A percentile compares a stretch with the other conserved stretches of the same genome.
Evolutionary conservation across 2,797 vertebrate genomes (phyloP).

Genomic region (Crenichthys baileyi): DNA sequence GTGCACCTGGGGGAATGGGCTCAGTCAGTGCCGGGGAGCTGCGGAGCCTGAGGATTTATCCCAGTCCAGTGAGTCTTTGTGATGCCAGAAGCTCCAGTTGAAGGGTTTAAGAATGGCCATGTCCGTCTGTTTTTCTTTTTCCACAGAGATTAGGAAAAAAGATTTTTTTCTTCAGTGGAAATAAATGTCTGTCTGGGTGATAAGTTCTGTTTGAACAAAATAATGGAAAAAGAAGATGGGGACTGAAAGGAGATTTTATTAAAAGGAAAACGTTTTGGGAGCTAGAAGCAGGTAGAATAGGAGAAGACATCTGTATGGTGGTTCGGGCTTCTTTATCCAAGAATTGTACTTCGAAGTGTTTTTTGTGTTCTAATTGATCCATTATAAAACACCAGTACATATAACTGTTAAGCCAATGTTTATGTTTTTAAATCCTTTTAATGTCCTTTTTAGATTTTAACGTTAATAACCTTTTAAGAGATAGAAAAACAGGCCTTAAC

Average conservation of each 20-base stretch:
- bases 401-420: background rate
- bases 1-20: slow-evolving; percentile 58
- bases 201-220: slow-evolving; percentile 34
- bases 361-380: background rate
- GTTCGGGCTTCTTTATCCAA: background rate
- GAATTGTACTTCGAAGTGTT: background rate
- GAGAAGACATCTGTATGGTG: background rate
- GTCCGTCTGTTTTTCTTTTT: slow-evolving; percentile 50
- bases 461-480: slow-evolving; percentile 1
- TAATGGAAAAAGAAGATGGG: slow-evolving; percentile 25
- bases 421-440: background rate
- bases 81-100: slow-evolving; percentile 64
- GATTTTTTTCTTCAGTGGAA: slow-evolving; percentile 40
- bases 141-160: slow-evolving; percentile 34
- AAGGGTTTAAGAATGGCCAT: slow-evolving; percentile 69
- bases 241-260: slow-evolving; percentile 21
- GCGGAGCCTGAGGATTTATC: slow-evolving; percentile 78
- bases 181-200: slow-evolving; percentile 52
- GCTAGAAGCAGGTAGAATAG: background rate
- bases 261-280: slow-evolving; percentile 27
- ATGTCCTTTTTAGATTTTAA: background rate
- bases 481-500: background rate
- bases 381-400: background rate
- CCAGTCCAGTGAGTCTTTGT: slow-evolving; percentile 72
- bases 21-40: slow-evolving; percentile 65